phyloP scores from a whole-genome alignment of 2,797 vertebrate genomes.

The Dendrocincla tyrannina region DNA sequence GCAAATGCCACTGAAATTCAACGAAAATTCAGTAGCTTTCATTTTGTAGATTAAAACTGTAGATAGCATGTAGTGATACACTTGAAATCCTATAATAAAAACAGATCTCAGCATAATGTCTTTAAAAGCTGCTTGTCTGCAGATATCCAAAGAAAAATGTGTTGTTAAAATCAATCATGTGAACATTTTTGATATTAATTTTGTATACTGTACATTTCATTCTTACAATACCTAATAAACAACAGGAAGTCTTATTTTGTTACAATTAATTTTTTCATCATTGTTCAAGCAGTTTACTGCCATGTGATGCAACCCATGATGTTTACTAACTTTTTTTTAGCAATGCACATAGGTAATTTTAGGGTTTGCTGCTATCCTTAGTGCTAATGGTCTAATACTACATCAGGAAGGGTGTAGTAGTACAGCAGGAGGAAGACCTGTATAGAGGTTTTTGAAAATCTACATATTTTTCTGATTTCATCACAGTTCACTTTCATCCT shows the following conservation, averaged over 20 bases:
- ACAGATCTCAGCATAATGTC: background rate
- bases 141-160: constrained; percentile 7
- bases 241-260: constrained; percentile 46
- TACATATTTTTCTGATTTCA: background rate
- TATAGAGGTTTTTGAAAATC: background rate
- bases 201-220: constrained; percentile 45
- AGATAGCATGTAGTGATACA: background rate
- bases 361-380: background rate
- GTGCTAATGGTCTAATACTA: background rate
- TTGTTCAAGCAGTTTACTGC: background rate
- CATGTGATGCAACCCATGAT: background rate
- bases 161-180: background rate
- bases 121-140: background rate
- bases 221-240: constrained; percentile 44
- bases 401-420: background rate
- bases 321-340: background rate
- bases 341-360: background rate
- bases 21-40: background rate
- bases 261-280: constrained; percentile 25
- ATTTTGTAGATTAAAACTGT: background rate
- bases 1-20: background rate
- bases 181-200: constrained; percentile 33
- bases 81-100: background rate
- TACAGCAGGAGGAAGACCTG: background rate
- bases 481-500: background rate